Evolutionary conservation across 2,113 vertebrate species (phyloP).

Genomic region (Embiotoca jacksoni): DNA sequence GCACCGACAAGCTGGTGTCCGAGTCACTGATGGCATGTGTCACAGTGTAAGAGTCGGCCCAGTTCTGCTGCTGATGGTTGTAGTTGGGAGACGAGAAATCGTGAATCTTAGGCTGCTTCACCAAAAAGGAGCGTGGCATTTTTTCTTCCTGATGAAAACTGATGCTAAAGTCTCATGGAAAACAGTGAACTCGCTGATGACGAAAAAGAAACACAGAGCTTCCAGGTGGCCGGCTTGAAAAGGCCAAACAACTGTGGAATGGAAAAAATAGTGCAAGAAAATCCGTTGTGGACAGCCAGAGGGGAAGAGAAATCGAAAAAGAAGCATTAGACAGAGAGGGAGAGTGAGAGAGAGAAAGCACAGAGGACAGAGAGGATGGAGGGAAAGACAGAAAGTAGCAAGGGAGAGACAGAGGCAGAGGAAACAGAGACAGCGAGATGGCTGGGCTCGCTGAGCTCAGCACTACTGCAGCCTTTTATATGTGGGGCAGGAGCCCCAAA

Average conservation of each 20-base stretch:
- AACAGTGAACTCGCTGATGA: not conserved
- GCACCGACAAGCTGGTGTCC: slow-evolving; percentile 65
- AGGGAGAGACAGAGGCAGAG: slow-evolving; percentile 37
- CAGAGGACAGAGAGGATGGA: slow-evolving; percentile 46
- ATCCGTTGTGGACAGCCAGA: slow-evolving; percentile 24
- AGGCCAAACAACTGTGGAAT: slow-evolving; percentile 25
- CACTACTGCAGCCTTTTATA: slow-evolving; percentile 78
- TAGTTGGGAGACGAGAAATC: slow-evolving; percentile 65
- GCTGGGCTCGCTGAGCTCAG: slow-evolving; percentile 78
- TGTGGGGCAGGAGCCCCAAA: slow-evolving; percentile 71
- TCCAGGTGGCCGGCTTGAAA: slow-evolving; percentile 28
- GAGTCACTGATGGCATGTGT: slow-evolving; percentile 77
- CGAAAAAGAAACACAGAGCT: not conserved
- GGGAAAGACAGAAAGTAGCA: slow-evolving; percentile 52
- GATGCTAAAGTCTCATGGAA: slow-evolving; percentile 57
- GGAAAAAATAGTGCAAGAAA: not conserved
- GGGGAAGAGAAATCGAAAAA: not conserved
- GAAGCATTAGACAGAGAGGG: not conserved
- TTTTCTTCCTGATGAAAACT: slow-evolving; percentile 36
- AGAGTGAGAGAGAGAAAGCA: slow-evolving; percentile 9
- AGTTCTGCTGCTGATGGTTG: slow-evolving; percentile 64
- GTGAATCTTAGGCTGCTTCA: slow-evolving; percentile 78
- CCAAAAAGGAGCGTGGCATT: slow-evolving; percentile 80
- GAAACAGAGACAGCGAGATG: slow-evolving; percentile 39
- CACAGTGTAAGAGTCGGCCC: slow-evolving; percentile 61